Percentiles rank a stretch among this genome's conserved stretches.
Conservation (phyloP, 2,888 invertebrate species). For the Mellilla xanthometata region DNA sequence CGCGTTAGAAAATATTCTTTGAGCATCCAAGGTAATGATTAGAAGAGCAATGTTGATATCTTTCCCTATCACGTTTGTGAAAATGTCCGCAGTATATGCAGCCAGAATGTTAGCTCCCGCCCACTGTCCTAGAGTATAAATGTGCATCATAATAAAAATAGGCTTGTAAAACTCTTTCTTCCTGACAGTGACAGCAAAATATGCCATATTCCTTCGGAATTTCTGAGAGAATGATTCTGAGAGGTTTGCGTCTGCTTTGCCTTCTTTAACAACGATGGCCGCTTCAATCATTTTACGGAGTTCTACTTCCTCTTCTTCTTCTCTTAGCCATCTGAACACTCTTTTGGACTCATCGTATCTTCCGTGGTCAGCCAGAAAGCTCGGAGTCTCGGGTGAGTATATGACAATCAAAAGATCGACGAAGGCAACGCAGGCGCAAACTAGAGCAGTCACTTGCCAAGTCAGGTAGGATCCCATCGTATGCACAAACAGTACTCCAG, state of each 20-base stretch:
- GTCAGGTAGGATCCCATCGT: conserved; percentile 77
- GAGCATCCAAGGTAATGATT: conserved; percentile 57
- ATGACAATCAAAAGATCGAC: conserved; percentile 57
- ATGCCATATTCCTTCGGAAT: conserved; percentile 33
- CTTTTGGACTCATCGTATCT: conserved; percentile 70
- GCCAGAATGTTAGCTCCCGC: conserved; percentile 42
- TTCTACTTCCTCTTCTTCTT: conserved; percentile 57
- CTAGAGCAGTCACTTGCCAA: conserved; percentile 76
- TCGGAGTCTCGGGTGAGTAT: conserved; percentile 81
- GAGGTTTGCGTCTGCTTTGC: conserved; percentile 41
- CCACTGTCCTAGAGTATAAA: conserved; percentile 41
- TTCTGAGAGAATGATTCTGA: conserved; percentile 36
- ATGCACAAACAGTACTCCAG: conserved; percentile 81
- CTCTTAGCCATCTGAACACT: conserved; percentile 79
- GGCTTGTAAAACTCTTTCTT: conserved; percentile 52
- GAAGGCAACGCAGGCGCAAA: conserved; percentile 61
- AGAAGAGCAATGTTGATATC: conserved; percentile 49
- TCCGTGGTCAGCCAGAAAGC: conserved; percentile 81
- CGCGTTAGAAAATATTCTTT: conserved; percentile 58
- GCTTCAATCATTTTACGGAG: conserved; percentile 53
- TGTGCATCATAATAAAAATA: conserved; percentile 47
- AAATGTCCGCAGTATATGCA: conserved; percentile 48
- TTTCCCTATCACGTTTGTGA: conserved; percentile 50
- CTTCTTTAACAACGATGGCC: conserved; percentile 46
- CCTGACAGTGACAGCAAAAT: conserved; percentile 36